These are phyloP conservation scores for Phoeniculus purpureus DNA, from an alignment of 2,797 vertebrate genomes.

Conservation along the genomic window DNA sequence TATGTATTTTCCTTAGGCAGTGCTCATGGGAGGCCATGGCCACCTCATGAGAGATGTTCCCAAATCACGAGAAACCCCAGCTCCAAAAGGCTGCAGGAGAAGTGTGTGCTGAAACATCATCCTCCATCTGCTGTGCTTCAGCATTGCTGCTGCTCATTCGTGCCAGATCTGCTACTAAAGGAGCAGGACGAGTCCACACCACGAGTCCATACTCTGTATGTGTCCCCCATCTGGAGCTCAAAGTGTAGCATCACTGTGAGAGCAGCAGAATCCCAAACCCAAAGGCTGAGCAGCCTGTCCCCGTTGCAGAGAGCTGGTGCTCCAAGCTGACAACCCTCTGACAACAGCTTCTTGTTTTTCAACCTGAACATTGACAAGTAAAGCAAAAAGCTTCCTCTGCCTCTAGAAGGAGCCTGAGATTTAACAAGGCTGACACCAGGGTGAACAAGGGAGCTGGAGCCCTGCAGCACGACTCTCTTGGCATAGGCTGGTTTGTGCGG, in stretches of 20 bases:
- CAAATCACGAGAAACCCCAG: neutral
- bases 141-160: neutral
- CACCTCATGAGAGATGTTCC: neutral
- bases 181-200: neutral
- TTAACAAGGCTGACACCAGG: neutral
- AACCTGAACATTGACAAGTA: neutral
- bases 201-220: neutral
- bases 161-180: neutral
- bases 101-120: neutral
- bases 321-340: neutral
- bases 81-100: neutral
- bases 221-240: neutral
- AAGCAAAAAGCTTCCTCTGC: neutral
- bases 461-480: neutral
- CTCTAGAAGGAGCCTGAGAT: neutral
- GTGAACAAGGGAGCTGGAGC: neutral
- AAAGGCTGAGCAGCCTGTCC: neutral
- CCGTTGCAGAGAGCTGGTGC: neutral
- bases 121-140: neutral
- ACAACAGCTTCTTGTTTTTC: neutral
- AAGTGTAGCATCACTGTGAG: neutral
- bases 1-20: neutral
- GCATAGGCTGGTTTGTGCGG: neutral
- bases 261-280: rapidly evolving
- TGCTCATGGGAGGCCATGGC: neutral